phyloP scores from a whole-genome alignment of 23 tunicate genomes.

The Trididemnum miniatum region DNA sequence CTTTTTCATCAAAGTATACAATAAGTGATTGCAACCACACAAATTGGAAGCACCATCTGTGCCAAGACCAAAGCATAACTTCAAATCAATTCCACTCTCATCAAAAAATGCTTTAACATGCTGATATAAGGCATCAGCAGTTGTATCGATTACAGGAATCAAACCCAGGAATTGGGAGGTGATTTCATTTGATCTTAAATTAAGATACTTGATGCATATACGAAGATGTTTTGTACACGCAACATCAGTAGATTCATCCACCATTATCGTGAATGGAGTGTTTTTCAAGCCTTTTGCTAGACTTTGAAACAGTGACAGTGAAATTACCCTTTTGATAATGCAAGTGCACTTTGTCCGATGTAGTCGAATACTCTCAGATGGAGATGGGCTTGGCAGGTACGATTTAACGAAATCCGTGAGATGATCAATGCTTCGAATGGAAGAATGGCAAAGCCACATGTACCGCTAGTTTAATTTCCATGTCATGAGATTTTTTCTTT shows the following conservation, averaged over 20 bases:
- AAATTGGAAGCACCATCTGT: slow-evolving; percentile 30
- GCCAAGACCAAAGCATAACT: slow-evolving; percentile 10
- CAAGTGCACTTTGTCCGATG: slow-evolving; percentile 1
- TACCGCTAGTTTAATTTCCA: too few species aligned
- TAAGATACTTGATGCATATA: slow-evolving; percentile 3
- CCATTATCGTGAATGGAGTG: background rate
- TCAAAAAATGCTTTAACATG: slow-evolving; percentile 12
- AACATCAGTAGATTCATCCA: slow-evolving; percentile 4
- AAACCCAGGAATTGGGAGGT: background rate
- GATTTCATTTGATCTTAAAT: background rate
- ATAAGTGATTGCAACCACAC: slow-evolving; percentile 27
- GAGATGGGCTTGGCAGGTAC: too few species aligned
- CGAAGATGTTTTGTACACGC: slow-evolving; percentile 16
- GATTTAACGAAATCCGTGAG: too few species aligned
- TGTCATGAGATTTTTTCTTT: too few species aligned
- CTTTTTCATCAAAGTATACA: slow-evolving; percentile 14
- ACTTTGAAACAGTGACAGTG: background rate
- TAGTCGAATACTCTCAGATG: background rate
- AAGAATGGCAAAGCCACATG: too few species aligned
- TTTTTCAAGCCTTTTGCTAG: background rate
- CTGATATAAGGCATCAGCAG: slow-evolving; percentile 4
- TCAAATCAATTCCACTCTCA: background rate
- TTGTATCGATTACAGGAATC: background rate
- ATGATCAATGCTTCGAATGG: too few species aligned
- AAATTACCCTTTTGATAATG: slow-evolving; percentile 1